Evolutionary conservation across 2,888 invertebrate genomes (phyloP), one percentile per base, ranked within the genome.

Genomic region (Sinelater perroti): DNA sequence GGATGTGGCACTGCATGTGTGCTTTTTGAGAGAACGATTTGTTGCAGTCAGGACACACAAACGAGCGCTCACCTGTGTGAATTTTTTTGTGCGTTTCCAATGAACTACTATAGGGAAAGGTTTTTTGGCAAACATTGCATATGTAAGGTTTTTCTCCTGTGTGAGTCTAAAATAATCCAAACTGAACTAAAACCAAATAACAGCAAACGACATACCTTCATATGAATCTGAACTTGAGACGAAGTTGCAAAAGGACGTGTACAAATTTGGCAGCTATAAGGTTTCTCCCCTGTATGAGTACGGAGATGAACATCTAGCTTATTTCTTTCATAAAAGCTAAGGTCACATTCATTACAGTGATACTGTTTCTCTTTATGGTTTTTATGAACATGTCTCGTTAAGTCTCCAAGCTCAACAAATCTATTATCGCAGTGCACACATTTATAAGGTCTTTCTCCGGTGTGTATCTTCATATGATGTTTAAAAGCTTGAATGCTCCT

Each of bases 281-380:
- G 70, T 55, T 70, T 70, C 49, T 72, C 72, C 0, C 71, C 71
- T 13, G 69, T 68, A 44, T 72, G 72, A 21, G 67, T 68, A 40
- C 69, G 59, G 13, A 68, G 56, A 46, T 72, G 72, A 16, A 72
- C 66, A 24, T 58, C 65, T 26, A 72, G 53, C 60, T 70, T 70
- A 40, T 70, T 69, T 36, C 70, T 61, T 42, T 70, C 69, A 57
- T 72, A 71, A 65, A 72, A 72, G 17, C 67, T 45, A 13, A 69
- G 54, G 17, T 69, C 69, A 49, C 71, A 72, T 40, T 70, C 66
- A 17, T 68, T 67, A 52, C 72, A 72, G 54, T 71, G 67, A 40
- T 70, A 68, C 49, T 66, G 66, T 44, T 70, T 70, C 17, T 71
- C 69, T 33, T 69, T 62, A 5, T 42, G 64, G 44, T 72, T 71